Base-by-base conservation (phyloP, 2,888 invertebrate species). In the Stegana nigrithorax region DNA sequence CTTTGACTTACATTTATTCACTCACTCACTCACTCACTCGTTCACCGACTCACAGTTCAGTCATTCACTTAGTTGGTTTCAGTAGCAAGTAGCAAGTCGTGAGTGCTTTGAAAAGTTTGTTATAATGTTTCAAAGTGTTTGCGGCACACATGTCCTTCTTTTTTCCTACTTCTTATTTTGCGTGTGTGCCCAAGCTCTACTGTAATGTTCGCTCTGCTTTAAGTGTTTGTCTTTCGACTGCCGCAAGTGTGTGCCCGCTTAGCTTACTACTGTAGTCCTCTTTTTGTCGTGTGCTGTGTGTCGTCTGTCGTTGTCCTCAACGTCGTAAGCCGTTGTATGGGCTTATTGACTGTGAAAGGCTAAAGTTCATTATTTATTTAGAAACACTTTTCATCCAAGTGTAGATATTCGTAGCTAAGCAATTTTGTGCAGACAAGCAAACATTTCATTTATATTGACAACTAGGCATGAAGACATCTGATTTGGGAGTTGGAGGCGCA, bases 331-430 rank as follows among this genome's bases (percentile, higher is more conserved):
- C 10, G 36, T 36, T 36, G 36, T 36, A 36, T 10, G 2, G 12
- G 36, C n/a, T n/a, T 58, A 58, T 58, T 58, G 58, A 58, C 58
- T 58, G 29, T 17, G 17, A 60, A 36, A 59, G 55, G 47, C 47
- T 45, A 61, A 61, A 56, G 56, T 61, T 61, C 61, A 57, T 61
- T 56, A 56, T 50, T 36, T 61, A 61, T 61, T 61, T 61, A 61
- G 45, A 27, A 53, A 53, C 26, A 39, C 23, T 39, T 39, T 39
- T 39, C n/a, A n/a, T n/a, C n/a, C 39, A 39, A 39, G 39, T 39
- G n/a, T 39, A n/a, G 39, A n/a, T n/a, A n/a, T n/a, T n/a, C n/a
- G n/a, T n/a, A n/a, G n/a, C n/a, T n/a, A n/a, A n/a, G n/a, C n/a
- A n/a, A n/a, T n/a, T n/a, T n/a, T n/a, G n/a, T n/a, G n/a, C n/a